Percentiles rank a stretch among this genome's conserved stretches.
These are phyloP conservation scores for Aplysina aerophoba DNA, from an alignment of 37 sponge, comb jelly and placozoan genomes.

Conservation along the genomic window DNA sequence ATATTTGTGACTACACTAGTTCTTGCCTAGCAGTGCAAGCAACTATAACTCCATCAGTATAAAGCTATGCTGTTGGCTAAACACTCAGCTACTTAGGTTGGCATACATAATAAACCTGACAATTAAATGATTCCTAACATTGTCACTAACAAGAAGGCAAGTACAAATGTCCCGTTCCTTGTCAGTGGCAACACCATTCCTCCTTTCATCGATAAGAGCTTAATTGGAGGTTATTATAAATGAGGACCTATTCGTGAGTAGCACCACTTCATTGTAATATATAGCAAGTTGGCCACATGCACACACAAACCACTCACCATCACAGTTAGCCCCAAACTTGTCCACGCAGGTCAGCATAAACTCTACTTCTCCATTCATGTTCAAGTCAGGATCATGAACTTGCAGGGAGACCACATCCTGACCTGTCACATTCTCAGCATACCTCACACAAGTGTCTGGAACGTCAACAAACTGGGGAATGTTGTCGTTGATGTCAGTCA, in stretches of 20 bases:
- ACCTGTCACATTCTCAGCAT: conserved; percentile 1
- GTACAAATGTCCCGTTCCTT: too few species aligned
- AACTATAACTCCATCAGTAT: too few species aligned
- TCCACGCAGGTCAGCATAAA: neutral
- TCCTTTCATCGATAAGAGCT: too few species aligned
- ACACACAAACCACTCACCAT: conserved; percentile 1
- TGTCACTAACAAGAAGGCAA: neutral
- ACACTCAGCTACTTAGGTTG: too few species aligned
- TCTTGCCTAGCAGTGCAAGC: too few species aligned
- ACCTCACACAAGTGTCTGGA: conserved; percentile 3
- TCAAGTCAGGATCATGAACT: neutral
- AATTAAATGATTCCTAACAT: neutral
- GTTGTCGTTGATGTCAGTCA: conserved; percentile 31
- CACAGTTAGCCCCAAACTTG: neutral
- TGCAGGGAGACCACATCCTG: neutral
- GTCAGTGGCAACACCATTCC: too few species aligned
- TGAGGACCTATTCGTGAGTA: too few species aligned
- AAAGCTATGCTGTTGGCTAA: too few species aligned
- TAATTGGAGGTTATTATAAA: too few species aligned
- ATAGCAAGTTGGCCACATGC: too few species aligned
- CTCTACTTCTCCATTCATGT: neutral
- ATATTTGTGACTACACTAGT: too few species aligned
- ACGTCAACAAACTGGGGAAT: neutral
- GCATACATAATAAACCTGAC: neutral
- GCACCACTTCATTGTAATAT: too few species aligned